These are phyloP conservation scores for Coptodon rendalli DNA, from an alignment of 2,113 vertebrate genomes.

Conservation along the genomic window DNA sequence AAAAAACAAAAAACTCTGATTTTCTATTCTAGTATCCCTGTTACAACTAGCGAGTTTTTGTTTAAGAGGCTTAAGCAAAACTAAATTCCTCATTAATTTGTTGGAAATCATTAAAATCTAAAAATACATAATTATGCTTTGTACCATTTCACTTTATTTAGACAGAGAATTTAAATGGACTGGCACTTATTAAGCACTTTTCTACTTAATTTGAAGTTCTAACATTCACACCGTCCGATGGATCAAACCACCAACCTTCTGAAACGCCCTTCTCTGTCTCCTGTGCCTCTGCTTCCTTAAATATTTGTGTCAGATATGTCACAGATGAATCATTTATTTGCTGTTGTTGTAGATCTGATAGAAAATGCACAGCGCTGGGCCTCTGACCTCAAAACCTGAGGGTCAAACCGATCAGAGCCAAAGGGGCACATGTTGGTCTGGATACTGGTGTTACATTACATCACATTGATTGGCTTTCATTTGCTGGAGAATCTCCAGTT, in stretches of 20 bases:
- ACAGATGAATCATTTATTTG: background rate
- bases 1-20: background rate
- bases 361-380: background rate
- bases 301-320: background rate
- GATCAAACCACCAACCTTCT: background rate
- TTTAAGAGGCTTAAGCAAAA: background rate
- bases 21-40: background rate
- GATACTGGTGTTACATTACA: conserved; percentile 12
- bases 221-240: background rate
- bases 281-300: background rate
- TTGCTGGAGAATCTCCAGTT: background rate
- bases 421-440: background rate
- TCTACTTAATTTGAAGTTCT: background rate
- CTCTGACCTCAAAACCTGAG: background rate
- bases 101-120: background rate
- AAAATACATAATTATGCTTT: background rate
- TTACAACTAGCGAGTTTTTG: background rate
- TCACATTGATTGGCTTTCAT: conserved; percentile 14
- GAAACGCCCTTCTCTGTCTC: background rate
- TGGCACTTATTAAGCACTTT: background rate
- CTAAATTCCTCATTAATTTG: background rate
- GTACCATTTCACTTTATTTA: background rate
- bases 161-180: background rate
- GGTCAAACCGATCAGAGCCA: background rate
- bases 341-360: background rate